phyloP scores from a whole-genome alignment of 1,140 invertebrate genomes.

The Orchesella cincta region DNA sequence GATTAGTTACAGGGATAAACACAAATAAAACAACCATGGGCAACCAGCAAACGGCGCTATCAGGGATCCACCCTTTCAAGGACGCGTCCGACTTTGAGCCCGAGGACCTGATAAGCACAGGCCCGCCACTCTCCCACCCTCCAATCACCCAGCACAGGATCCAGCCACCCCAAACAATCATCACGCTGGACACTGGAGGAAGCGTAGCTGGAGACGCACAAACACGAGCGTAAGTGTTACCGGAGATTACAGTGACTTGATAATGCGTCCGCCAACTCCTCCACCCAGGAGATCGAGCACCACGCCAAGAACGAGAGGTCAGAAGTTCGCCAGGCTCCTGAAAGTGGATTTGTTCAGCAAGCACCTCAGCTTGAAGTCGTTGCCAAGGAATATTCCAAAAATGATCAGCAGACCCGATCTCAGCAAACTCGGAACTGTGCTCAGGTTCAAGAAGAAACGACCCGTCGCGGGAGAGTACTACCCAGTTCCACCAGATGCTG shows the following conservation, averaged over 20 bases:
- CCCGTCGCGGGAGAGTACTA: not conserved
- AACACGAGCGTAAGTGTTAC: not conserved
- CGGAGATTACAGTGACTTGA: not conserved
- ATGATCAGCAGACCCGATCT: not conserved
- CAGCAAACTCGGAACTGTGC: not conserved
- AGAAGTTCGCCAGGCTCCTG: not conserved
- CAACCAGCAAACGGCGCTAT: not conserved
- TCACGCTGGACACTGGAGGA: not conserved
- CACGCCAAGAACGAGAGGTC: not conserved
- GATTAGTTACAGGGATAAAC: not conserved
- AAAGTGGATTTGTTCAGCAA: not conserved
- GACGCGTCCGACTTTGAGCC: not conserved
- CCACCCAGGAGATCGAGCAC: not conserved
- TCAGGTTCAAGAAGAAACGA: constrained; percentile 1
- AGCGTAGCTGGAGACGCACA: not conserved
- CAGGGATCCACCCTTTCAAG: not conserved
- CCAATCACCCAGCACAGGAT: not conserved
- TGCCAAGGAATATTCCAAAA: not conserved
- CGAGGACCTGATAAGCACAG: not conserved
- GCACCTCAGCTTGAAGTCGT: not conserved
- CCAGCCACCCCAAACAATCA: not conserved
- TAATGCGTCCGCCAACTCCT: not conserved
- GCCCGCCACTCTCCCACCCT: not conserved
- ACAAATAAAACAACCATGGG: not conserved
- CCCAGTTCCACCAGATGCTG: constrained; percentile 1